These are phyloP conservation scores for Lytechinus variegatus DNA, from an alignment of 35 echinoderm and acorn worm species.

Conservation along the genomic window DNA sequence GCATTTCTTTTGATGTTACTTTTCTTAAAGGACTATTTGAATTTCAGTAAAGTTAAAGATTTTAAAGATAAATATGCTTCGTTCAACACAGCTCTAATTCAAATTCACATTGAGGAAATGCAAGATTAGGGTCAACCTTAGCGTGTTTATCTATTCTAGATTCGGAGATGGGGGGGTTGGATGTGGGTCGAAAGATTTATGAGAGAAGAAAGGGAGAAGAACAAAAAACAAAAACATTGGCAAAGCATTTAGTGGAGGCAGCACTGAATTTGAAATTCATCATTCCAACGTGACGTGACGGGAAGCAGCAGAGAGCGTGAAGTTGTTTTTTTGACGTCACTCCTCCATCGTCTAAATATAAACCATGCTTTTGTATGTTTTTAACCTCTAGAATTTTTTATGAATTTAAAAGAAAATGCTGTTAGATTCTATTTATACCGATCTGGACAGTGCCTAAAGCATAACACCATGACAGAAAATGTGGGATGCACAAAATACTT, in stretches of 20 bases:
- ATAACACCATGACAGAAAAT: background rate
- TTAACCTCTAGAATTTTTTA: too few species aligned
- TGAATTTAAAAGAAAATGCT: too few species aligned
- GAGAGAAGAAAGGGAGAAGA: background rate
- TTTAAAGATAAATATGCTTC: too few species aligned
- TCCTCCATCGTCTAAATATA: background rate
- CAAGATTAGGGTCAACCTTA: background rate
- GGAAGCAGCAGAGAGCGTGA: background rate
- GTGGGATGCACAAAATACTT: background rate
- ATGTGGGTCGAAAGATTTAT: background rate
- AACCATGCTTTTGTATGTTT: too few species aligned
- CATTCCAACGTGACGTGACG: background rate
- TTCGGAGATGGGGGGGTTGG: background rate
- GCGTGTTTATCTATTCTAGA: background rate
- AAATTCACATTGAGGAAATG: too few species aligned
- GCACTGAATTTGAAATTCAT: background rate
- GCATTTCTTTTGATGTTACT: too few species aligned
- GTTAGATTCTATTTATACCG: too few species aligned
- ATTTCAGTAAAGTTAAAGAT: too few species aligned
- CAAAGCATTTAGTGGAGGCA: background rate
- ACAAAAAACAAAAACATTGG: background rate
- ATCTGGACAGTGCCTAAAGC: background rate
- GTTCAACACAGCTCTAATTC: too few species aligned
- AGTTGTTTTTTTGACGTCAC: background rate
- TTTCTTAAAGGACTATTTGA: too few species aligned